phyloP scores from a whole-genome alignment of 2,888 invertebrate species.

The Imbricaverruca yamaguchii region DNA sequence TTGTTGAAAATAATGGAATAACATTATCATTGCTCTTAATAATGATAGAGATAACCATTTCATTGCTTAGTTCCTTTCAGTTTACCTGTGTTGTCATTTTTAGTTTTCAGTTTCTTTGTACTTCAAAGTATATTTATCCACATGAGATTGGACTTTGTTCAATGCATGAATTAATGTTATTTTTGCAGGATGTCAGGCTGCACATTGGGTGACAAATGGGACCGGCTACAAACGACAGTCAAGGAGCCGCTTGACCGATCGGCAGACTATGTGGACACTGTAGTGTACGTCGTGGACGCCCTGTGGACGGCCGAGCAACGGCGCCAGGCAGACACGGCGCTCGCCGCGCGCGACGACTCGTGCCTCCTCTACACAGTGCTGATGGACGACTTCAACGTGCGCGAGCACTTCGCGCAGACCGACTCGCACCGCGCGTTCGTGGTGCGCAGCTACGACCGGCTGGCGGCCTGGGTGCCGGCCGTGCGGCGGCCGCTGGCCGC shows the following conservation, averaged over 20 bases:
- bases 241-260: not conserved
- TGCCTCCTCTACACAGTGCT: not conserved
- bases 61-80: no score
- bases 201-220: not conserved
- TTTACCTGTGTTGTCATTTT: no score
- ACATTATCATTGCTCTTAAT: no score
- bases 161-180: no score
- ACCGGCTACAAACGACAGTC: not conserved
- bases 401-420: constrained; percentile 26
- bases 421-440: constrained; percentile 26
- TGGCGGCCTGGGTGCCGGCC: constrained; percentile 22
- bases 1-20: no score
- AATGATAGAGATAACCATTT: no score
- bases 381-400: constrained; percentile 25
- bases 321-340: not conserved
- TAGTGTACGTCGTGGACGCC: not conserved
- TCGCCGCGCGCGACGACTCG: not conserved
- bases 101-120: no score
- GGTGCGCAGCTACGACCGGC: constrained; percentile 24
- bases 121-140: no score
- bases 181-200: no score
- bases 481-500: constrained; percentile 23
- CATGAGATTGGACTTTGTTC: no score
- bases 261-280: not conserved
- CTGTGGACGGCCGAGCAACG: not conserved